phyloP scores from a whole-genome alignment of 2,797 vertebrate species.

The Halcyon chelicuti region DNA sequence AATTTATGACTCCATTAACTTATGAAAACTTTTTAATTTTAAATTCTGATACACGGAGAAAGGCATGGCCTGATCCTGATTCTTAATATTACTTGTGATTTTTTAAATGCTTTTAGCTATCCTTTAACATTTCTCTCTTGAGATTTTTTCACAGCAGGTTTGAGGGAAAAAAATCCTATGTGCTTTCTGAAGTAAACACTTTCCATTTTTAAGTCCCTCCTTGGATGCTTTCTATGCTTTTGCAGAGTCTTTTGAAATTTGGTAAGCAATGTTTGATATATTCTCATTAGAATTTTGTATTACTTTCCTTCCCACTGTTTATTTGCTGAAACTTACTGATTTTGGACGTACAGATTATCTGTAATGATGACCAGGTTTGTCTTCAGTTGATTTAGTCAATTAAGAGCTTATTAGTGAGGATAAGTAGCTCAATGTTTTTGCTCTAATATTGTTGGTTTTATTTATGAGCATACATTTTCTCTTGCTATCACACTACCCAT shows the following conservation, averaged over 20 bases:
- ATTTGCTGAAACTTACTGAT: not conserved
- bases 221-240: not conserved
- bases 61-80: not conserved
- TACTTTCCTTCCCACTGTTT: not conserved
- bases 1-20: not conserved
- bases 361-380: not conserved
- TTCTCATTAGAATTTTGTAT: not conserved
- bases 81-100: not conserved
- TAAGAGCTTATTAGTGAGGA: not conserved
- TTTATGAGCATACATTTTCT: not conserved
- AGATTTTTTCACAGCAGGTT: not conserved
- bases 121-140: not conserved
- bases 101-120: not conserved
- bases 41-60: not conserved
- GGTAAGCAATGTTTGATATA: not conserved
- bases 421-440: not conserved
- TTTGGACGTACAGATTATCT: not conserved
- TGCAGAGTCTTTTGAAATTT: conserved; percentile 3
- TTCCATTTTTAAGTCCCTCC: not conserved
- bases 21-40: not conserved
- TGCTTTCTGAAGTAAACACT: not conserved
- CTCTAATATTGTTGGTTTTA: not conserved
- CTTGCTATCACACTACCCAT: not conserved
- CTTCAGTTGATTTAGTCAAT: not conserved
- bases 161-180: not conserved